Conservation (phyloP, 2,113 vertebrate genomes). For the Chrysemys picta region DNA sequence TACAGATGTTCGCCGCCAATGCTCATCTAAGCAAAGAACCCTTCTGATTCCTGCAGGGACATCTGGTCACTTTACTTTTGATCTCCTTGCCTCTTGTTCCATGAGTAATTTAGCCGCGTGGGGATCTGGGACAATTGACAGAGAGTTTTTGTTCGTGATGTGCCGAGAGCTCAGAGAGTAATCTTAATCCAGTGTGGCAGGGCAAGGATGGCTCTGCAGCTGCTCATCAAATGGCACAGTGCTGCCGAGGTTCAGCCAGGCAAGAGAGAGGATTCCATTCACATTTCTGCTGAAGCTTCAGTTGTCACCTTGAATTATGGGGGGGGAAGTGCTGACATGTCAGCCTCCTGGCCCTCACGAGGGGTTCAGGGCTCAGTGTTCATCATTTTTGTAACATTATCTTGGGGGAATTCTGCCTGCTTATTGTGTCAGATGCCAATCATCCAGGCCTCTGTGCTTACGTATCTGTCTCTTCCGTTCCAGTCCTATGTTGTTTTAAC, state of each 20-base stretch:
- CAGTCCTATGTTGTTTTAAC: fast-evolving
- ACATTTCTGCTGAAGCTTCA: not conserved
- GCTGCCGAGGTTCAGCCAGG: not conserved
- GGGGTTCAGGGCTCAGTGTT: not conserved
- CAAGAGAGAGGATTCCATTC: not conserved
- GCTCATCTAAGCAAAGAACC: not conserved
- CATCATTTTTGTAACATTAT: not conserved
- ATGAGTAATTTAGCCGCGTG: fast-evolving
- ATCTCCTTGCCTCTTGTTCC: not conserved
- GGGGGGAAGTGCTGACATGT: too few relatives aligned
- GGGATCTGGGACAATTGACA: not conserved
- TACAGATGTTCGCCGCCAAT: not conserved
- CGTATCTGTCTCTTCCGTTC: not conserved
- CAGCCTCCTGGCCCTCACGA: not conserved
- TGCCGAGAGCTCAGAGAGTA: not conserved
- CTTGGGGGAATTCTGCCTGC: not conserved
- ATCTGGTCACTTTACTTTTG: fast-evolving
- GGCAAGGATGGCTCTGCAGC: not conserved
- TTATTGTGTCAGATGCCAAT: not conserved
- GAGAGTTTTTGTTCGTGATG: not conserved
- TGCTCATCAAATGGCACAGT: not conserved
- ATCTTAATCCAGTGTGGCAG: not conserved
- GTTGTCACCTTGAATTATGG: not conserved
- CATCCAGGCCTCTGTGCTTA: fast-evolving
- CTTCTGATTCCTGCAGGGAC: not conserved